A percentile compares a stretch with the other conserved stretches of the same genome.
Evolutionary conservation across 1,140 invertebrate genomes (phyloP).

Genomic region (Ectropis grisescens): DNA sequence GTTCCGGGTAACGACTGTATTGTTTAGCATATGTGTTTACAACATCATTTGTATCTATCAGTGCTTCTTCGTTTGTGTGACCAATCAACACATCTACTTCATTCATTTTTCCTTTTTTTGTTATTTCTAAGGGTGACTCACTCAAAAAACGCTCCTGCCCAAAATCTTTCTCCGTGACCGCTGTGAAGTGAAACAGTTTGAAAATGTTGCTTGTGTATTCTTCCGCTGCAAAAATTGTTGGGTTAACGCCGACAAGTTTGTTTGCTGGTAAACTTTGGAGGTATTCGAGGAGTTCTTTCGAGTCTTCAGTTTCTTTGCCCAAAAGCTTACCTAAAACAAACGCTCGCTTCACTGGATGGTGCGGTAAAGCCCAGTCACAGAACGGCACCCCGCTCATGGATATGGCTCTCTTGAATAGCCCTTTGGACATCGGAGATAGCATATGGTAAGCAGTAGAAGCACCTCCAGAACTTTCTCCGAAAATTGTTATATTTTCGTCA

Average conservation of each 20-base stretch:
- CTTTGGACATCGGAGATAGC: neutral
- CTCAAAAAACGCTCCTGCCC: constrained; percentile 1
- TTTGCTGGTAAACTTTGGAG: neutral
- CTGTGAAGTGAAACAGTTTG: neutral
- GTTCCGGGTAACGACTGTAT: constrained; percentile 27
- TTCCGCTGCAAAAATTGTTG: neutral
- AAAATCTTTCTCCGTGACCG: neutral
- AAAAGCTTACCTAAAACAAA: neutral
- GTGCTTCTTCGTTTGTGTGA: neutral
- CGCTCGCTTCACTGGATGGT: neutral
- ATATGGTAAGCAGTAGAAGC: neutral
- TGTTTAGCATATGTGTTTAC: constrained; percentile 1
- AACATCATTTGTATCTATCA: constrained; percentile 7
- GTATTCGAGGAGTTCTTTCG: neutral
- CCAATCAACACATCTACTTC: neutral
- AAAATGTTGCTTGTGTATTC: neutral
- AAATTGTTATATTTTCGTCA: too few species aligned
- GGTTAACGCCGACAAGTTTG: neutral
- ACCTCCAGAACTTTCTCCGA: neutral
- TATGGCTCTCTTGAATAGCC: neutral
- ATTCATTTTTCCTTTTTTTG: neutral
- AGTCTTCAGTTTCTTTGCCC: neutral
- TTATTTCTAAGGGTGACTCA: constrained; percentile 5
- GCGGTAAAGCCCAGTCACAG: neutral
- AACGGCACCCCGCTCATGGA: neutral